These are phyloP conservation scores for Saimiri boliviensis DNA, from an alignment of 2,113 vertebrate species.

Conservation along the genomic window DNA sequence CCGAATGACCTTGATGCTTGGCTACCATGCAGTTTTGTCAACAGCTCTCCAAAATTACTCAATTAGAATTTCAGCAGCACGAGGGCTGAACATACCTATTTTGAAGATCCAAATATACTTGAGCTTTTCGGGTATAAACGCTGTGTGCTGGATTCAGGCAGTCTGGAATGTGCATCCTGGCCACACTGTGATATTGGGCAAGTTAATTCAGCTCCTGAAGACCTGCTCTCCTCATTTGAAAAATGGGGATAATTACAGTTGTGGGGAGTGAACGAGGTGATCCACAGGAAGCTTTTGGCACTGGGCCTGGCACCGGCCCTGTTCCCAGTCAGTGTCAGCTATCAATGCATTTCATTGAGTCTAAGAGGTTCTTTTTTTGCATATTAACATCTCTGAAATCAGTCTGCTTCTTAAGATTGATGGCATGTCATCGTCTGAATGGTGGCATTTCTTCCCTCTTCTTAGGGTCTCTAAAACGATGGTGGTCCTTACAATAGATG, in stretches of 20 bases:
- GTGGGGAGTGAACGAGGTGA: slow-evolving; percentile 40
- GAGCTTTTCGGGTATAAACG: background rate
- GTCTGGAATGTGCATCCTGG: background rate
- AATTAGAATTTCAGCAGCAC: background rate
- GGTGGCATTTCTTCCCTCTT: background rate
- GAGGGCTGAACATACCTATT: background rate
- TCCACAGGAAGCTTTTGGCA: slow-evolving; percentile 30
- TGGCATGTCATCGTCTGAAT: background rate
- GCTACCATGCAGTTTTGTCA: background rate
- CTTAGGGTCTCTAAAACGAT: background rate
- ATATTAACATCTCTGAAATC: slow-evolving; percentile 35
- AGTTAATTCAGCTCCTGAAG: slow-evolving; percentile 10
- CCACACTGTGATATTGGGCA: background rate
- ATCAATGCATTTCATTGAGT: slow-evolving; percentile 34
- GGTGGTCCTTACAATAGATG: background rate
- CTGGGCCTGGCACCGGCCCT: slow-evolving; percentile 7
- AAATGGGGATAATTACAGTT: slow-evolving; percentile 51
- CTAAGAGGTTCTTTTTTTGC: background rate
- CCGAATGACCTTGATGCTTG: background rate
- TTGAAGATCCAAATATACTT: background rate
- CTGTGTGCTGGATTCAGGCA: background rate
- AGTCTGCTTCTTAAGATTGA: slow-evolving; percentile 44
- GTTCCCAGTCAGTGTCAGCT: slow-evolving; percentile 65
- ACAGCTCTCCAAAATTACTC: background rate
- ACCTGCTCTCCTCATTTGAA: slow-evolving; percentile 34